A percentile compares a stretch with the other conserved stretches of the same genome.
These are phyloP conservation scores for Crocuta crocuta DNA, from an alignment of 2,113 vertebrate species.

Conservation along the genomic window DNA sequence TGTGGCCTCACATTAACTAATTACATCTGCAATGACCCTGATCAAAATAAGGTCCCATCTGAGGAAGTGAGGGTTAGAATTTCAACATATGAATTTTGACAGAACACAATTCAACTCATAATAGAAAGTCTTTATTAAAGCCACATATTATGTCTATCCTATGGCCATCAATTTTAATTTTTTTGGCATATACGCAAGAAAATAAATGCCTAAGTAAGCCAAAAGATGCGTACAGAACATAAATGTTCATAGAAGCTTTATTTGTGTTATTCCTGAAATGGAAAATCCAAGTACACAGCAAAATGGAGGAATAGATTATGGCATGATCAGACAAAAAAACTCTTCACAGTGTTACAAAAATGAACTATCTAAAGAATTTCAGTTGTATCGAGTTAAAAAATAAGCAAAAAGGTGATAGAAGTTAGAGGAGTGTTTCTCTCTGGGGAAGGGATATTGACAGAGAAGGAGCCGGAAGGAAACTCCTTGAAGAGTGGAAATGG, in stretches of 20 bases:
- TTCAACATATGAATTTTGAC: not conserved
- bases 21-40: not conserved
- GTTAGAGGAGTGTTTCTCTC: not conserved
- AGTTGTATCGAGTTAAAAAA: not conserved
- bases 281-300: not conserved
- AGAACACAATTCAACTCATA: not conserved
- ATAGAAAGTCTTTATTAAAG: not conserved
- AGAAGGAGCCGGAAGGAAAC: not conserved
- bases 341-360: not conserved
- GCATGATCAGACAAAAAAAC: not conserved
- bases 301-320: not conserved
- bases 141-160: not conserved
- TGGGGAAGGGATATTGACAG: not conserved
- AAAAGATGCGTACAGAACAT: not conserved
- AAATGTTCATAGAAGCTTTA: not conserved
- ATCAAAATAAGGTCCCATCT: not conserved
- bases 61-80: not conserved
- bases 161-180: not conserved
- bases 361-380: not conserved
- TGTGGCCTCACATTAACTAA: not conserved
- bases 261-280: not conserved
- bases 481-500: not conserved
- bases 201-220: not conserved
- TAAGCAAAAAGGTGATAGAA: not conserved
- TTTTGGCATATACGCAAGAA: not conserved